These are phyloP conservation scores for Tachina fera DNA, from an alignment of 2,888 invertebrate genomes.

Conservation along the genomic window DNA sequence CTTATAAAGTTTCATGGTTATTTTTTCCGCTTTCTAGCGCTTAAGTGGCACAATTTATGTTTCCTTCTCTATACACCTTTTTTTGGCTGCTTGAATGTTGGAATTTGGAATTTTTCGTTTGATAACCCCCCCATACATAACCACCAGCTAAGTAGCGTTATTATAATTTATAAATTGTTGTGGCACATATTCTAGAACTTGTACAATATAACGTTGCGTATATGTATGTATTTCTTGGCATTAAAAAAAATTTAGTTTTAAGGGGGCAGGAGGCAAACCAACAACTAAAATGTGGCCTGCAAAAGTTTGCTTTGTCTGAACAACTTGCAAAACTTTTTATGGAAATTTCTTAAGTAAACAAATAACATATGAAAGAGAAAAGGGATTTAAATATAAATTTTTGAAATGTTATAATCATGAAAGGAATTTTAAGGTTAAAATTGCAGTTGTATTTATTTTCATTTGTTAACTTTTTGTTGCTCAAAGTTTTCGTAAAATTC, in stretches of 20 bases:
- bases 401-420: neutral
- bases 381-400: neutral
- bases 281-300: constrained; percentile 3
- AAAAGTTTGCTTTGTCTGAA: neutral
- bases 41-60: constrained; percentile 2
- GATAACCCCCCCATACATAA: neutral
- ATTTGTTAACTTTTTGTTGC: neutral
- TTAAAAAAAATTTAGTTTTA: neutral
- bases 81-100: neutral
- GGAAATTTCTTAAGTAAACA: constrained; percentile 4
- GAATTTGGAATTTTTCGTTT: constrained; percentile 16
- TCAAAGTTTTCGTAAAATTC: too few species aligned
- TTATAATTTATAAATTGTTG: constrained; percentile 16
- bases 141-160: constrained; percentile 14
- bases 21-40: constrained; percentile 5
- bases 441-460: neutral
- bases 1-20: neutral
- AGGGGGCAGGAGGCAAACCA: neutral
- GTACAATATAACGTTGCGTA: neutral
- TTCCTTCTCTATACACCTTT: neutral
- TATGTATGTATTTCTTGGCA: neutral
- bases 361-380: neutral
- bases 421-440: neutral
- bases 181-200: too few species aligned
- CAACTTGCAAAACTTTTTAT: constrained; percentile 3